Base-by-base conservation (phyloP, 2,797 vertebrate genomes). In the Eulemur albifrons region DNA sequence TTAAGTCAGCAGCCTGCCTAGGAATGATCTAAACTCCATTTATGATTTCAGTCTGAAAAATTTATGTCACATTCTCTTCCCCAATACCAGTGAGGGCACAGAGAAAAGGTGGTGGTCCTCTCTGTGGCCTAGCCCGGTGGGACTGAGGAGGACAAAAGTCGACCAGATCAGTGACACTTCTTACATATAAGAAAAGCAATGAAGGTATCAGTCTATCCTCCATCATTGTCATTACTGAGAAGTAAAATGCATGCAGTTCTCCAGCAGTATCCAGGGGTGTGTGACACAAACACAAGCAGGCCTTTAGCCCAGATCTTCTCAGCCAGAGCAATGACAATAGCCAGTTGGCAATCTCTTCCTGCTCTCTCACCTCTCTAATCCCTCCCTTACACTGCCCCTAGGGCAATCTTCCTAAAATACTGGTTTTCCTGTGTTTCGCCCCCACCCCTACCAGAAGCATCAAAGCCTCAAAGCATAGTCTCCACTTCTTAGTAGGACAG, bases 11-110 rank as follows among this genome's bases (percentile, higher is more conserved):
- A 82, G 90, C 69, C 72, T 84, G 80, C 80, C 27, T 35, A 75
- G 76, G 94, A 93, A 93, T 83, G 67, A 76, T 77, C 45, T 95
- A 88, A 92, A 92, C 92, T 72, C 61, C 84, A 92, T 61, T 94
- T 93, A 52, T 35, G 82, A 93, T 82, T 95, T 93, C 72, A 82
- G 21, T 67, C 43, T 77, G 87, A 75, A 35, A 57, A 65, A 87
- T 69, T 69, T 73, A 65, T 75, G 43, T 27, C 67, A 67, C 61
- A 65, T 23, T 63, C 59, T 90, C 65, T 77, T 81, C 92, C 48
- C 65, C 48, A 57, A 54, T 4, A 48, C 45, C n/a, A 86, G n/a
- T 20, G n/a, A 92, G 35, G 61, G 52, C 40, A 54, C 25, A 76
- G 45, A 76, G 30, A 57, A 75, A 70, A 69, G 23, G 23, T 2